Evolutionary conservation across 2,797 vertebrate genomes (phyloP).

Genomic region (Ibycter americanus): DNA sequence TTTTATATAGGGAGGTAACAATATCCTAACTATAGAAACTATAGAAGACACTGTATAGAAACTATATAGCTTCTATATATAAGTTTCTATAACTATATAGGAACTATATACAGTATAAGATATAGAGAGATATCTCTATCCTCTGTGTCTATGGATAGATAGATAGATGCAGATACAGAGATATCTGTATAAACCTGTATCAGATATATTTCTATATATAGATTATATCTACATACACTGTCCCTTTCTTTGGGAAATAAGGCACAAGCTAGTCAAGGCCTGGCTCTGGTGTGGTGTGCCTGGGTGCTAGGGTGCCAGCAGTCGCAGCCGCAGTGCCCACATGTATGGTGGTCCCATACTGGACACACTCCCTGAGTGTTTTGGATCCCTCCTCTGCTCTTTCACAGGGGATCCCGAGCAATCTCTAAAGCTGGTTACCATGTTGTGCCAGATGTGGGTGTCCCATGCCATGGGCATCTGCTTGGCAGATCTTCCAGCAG

Average conservation of each 20-base stretch:
- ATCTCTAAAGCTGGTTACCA: background rate
- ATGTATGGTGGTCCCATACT: rapidly evolving
- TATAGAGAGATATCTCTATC: background rate
- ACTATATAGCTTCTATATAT: background rate
- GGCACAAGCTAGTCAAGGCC: background rate
- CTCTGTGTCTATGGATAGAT: background rate
- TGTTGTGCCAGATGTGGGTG: background rate
- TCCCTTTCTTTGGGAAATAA: background rate
- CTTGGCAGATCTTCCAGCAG: background rate
- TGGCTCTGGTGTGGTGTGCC: background rate
- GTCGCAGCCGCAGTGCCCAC: rapidly evolving
- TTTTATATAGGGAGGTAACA: background rate
- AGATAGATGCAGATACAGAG: background rate
- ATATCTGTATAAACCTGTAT: background rate
- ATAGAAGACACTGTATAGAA: background rate
- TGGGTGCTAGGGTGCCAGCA: background rate
- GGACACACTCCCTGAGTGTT: background rate
- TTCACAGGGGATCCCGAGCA: rapidly evolving
- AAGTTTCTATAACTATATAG: background rate
- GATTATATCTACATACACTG: background rate
- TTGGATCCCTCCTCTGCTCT: background rate
- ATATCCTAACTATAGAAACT: background rate
- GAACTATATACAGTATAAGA: background rate
- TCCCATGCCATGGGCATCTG: background rate
- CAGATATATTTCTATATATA: background rate